A percentile compares a stretch with the other conserved stretches of the same genome.
Evolutionary conservation across 1,140 invertebrate genomes (phyloP).

Genomic region (Zaprionus lachaisei): DNA sequence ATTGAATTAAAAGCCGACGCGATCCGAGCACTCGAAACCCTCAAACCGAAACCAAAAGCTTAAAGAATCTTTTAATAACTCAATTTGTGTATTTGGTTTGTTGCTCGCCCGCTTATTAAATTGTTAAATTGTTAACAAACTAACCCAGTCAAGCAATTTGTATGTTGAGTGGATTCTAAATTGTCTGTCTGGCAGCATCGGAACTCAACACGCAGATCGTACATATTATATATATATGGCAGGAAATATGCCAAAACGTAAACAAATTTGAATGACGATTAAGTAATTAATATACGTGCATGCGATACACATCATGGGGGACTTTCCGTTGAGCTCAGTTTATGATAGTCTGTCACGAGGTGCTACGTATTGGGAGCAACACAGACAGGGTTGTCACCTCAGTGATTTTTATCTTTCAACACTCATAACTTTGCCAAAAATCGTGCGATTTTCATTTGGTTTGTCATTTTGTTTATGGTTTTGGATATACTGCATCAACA

Average conservation of each 20-base stretch:
- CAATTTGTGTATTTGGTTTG: slow-evolving; percentile 52
- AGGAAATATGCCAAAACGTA: slow-evolving; percentile 1
- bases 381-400: neutral
- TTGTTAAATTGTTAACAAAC: slow-evolving; percentile 65
- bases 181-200: neutral
- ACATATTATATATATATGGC: neutral
- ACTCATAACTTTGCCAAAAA: neutral
- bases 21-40: slow-evolving; percentile 38
- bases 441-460: neutral
- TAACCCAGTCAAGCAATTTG: slow-evolving; percentile 33
- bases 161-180: slow-evolving; percentile 26
- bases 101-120: slow-evolving; percentile 54
- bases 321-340: neutral
- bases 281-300: slow-evolving; percentile 15
- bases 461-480: neutral
- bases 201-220: neutral
- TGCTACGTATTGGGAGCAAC: no score
- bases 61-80: slow-evolving; percentile 75
- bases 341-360: neutral
- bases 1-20: slow-evolving; percentile 43
- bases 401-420: neutral
- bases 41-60: slow-evolving; percentile 36
- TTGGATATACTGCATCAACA: neutral
- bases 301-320: neutral
- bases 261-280: slow-evolving; percentile 7